Conservation (phyloP, 2,797 vertebrate genomes). For the Mormyrops attenuatus region DNA sequence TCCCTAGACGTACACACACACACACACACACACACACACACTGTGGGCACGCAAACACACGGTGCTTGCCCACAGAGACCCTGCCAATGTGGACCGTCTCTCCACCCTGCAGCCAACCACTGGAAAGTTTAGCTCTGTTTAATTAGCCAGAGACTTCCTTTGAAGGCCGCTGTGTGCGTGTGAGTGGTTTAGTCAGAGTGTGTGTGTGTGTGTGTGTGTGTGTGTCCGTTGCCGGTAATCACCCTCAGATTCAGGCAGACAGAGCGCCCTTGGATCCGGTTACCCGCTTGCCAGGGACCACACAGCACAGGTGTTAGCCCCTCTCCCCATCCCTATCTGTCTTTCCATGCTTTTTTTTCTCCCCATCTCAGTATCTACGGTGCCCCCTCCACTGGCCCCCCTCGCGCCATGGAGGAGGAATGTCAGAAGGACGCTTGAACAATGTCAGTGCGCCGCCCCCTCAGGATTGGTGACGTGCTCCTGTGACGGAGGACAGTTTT, state of each 20-base stretch:
- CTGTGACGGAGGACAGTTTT: neutral
- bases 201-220: neutral
- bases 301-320: neutral
- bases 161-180: conserved; percentile 27
- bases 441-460: neutral
- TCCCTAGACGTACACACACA: neutral
- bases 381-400: neutral
- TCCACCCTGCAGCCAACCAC: neutral
- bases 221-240: neutral
- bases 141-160: conserved; percentile 42
- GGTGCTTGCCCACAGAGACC: conserved; percentile 30
- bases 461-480: neutral
- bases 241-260: neutral
- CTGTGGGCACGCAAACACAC: neutral
- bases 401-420: neutral
- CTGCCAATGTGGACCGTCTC: neutral
- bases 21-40: neutral
- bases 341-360: neutral
- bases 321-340: neutral
- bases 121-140: conserved; percentile 7
- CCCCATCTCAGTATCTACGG: neutral
- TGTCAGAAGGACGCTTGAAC: neutral
- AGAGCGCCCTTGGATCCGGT: neutral
- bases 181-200: neutral
- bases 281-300: no score